These are phyloP conservation scores for Cyrtorhinus lividipennis DNA, from an alignment of 1,140 invertebrate species.

Conservation along the genomic window DNA sequence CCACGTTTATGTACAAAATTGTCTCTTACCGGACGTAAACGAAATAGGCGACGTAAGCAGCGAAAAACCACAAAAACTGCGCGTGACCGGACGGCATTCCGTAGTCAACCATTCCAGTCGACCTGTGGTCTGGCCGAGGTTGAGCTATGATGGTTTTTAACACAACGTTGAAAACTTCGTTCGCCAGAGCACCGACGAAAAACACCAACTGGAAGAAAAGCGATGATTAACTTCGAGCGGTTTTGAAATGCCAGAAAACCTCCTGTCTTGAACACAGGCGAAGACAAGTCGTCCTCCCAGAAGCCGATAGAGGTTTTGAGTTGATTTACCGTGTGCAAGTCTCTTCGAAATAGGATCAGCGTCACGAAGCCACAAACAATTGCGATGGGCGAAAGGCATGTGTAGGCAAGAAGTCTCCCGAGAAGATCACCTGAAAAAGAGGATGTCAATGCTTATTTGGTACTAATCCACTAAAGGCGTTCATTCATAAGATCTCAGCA, in stretches of 20 bases:
- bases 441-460: slow-evolving; percentile 7
- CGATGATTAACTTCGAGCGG: background rate
- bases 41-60: slow-evolving; percentile 71
- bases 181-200: slow-evolving; percentile 61
- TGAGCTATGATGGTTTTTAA: slow-evolving; percentile 73
- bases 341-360: slow-evolving; percentile 73
- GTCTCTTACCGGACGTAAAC: slow-evolving; percentile 58
- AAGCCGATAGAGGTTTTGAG: too few species aligned
- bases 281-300: too few species aligned
- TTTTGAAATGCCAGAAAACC: background rate
- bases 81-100: slow-evolving; percentile 89
- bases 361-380: slow-evolving; percentile 68
- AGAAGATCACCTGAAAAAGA: slow-evolving; percentile 55
- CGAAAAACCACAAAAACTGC: slow-evolving; percentile 88
- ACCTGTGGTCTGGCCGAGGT: slow-evolving; percentile 52
- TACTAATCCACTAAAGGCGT: too few species aligned
- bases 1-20: too few species aligned
- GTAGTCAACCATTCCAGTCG: slow-evolving; percentile 60
- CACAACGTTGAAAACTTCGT: slow-evolving; percentile 64
- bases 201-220: slow-evolving; percentile 56
- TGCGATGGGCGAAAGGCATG: slow-evolving; percentile 68
- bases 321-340: slow-evolving; percentile 72
- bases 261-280: too few species aligned
- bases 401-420: slow-evolving; percentile 63
- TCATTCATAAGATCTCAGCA: slow-evolving; percentile 1